A percentile compares a stretch with the other conserved stretches of the same genome.
phyloP scores from a whole-genome alignment of 2,797 vertebrate genomes.

The Tympanoctomys barrerae region DNA sequence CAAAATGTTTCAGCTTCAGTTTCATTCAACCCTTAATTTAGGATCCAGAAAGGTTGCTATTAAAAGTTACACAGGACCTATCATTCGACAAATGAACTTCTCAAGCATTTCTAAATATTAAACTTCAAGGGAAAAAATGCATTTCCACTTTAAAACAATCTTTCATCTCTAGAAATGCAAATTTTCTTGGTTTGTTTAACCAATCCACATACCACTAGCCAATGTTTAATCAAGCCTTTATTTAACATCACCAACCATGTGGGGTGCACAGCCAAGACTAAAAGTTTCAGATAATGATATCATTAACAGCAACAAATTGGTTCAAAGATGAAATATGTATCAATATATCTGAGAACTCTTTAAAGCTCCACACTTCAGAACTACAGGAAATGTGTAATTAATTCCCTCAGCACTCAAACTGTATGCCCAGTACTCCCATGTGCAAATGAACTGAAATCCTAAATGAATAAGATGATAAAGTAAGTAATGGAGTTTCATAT shows the following conservation, averaged over 20 bases:
- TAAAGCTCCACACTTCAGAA: slow-evolving; percentile 66
- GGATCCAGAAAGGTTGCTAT: slow-evolving; percentile 43
- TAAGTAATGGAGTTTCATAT: slow-evolving; percentile 65
- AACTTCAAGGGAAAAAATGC: slow-evolving; percentile 76
- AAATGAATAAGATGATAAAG: slow-evolving; percentile 65
- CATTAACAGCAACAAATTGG: slow-evolving; percentile 78
- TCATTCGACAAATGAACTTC: slow-evolving; percentile 80
- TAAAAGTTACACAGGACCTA: slow-evolving; percentile 81
- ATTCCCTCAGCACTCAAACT: slow-evolving; percentile 48
- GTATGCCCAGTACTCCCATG: background rate
- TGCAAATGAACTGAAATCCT: slow-evolving; percentile 46
- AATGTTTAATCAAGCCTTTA: slow-evolving; percentile 65
- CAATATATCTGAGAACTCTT: slow-evolving; percentile 70
- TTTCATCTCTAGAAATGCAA: slow-evolving; percentile 76
- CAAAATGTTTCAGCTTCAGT: slow-evolving; percentile 79
- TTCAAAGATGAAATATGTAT: slow-evolving; percentile 79
- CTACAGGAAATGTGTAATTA: slow-evolving; percentile 63
- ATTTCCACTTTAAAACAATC: slow-evolving; percentile 80
- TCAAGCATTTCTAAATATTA: slow-evolving; percentile 84
- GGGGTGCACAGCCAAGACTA: slow-evolving; percentile 58
- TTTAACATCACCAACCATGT: slow-evolving; percentile 48
- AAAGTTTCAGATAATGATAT: slow-evolving; percentile 71
- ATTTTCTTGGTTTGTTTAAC: slow-evolving; percentile 76
- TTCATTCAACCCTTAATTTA: slow-evolving; percentile 68
- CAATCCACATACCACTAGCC: slow-evolving; percentile 54